Conservation (phyloP, 2,888 invertebrate genomes). For the Odontothrips loti region DNA sequence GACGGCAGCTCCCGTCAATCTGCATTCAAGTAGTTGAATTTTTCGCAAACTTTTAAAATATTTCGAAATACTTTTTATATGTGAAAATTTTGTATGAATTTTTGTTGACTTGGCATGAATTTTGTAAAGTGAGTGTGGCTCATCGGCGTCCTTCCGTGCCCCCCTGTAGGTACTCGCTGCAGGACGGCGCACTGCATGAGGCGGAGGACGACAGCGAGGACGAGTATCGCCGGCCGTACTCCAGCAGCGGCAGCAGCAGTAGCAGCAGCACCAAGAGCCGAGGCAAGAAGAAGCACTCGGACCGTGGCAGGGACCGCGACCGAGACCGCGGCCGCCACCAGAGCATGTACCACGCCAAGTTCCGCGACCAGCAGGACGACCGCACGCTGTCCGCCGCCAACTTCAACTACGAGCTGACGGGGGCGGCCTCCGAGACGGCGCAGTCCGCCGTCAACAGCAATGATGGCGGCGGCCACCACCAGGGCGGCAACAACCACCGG, state of each 20-base stretch:
- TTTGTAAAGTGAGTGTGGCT: too few relatives aligned
- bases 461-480: background rate
- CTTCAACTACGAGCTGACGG: conserved; percentile 22
- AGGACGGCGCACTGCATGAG: background rate
- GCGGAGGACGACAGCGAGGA: background rate
- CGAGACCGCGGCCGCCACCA: background rate
- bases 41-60: too few relatives aligned
- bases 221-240: conserved; percentile 11
- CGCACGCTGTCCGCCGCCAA: conserved; percentile 15
- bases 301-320: too few relatives aligned
- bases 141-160: background rate
- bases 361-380: conserved; percentile 10
- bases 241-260: conserved; percentile 6
- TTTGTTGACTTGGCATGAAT: too few relatives aligned
- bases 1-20: too few relatives aligned
- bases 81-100: too few relatives aligned
- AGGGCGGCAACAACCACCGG: background rate
- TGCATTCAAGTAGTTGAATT: too few relatives aligned
- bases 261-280: too few relatives aligned
- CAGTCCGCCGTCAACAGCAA: background rate
- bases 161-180: conserved; percentile 10
- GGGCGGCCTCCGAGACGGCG: conserved; percentile 2
- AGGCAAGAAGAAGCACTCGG: background rate
- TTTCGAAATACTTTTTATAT: too few relatives aligned
- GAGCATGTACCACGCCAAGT: conserved; percentile 25